phyloP scores from a whole-genome alignment of 1,140 invertebrate species.

The Wasmannia auropunctata region DNA sequence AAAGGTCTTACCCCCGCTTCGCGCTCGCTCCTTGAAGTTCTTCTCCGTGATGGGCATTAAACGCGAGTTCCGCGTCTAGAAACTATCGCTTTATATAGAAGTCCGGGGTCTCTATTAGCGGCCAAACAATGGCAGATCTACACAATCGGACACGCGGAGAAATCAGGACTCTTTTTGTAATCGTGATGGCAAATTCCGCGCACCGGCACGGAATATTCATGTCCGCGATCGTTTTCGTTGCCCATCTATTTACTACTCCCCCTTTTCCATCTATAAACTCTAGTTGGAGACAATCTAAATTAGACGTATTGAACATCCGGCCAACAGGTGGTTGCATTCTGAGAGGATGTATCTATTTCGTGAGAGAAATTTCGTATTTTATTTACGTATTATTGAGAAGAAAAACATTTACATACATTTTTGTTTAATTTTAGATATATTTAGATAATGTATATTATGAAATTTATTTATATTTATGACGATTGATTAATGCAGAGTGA shows the following conservation, averaged over 20 bases:
- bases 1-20: slow-evolving; percentile 11
- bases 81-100: neutral
- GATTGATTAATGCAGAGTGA: neutral
- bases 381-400: no score
- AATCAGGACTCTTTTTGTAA: neutral
- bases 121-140: neutral
- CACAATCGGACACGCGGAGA: neutral
- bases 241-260: neutral
- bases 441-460: neutral
- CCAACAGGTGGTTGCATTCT: neutral
- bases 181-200: neutral
- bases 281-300: neutral
- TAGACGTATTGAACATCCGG: neutral
- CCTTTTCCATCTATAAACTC: neutral
- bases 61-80: neutral
- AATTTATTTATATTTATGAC: neutral
- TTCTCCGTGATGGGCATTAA: neutral
- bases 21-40: neutral
- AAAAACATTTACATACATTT: no score
- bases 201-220: neutral
- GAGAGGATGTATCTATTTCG: neutral
- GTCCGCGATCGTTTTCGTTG: neutral
- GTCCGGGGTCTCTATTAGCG: neutral
- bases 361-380: neutral
- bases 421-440: neutral